phyloP scores from a whole-genome alignment of 2,113 vertebrate species.

The Ciconia boyciana region DNA sequence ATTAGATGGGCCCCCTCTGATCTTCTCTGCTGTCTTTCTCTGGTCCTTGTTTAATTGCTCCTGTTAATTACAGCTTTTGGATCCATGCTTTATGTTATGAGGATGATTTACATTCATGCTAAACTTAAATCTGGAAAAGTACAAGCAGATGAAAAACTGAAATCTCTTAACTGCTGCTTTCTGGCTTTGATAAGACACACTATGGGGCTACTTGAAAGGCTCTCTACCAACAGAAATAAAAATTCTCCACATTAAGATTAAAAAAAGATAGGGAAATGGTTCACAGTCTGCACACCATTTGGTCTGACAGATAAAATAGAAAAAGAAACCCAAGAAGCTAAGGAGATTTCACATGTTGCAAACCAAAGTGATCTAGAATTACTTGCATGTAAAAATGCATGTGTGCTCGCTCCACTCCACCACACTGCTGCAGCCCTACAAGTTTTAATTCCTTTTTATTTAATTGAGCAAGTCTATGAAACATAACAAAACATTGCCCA shows the following conservation, averaged over 20 bases:
- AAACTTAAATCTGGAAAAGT: neutral
- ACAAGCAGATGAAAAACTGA: neutral
- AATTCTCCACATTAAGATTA: constrained; percentile 11
- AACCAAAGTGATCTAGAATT: neutral
- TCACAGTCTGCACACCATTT: constrained; percentile 5
- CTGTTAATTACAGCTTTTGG: constrained; percentile 29
- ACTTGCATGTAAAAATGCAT: accelerated
- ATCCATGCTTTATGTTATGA: neutral
- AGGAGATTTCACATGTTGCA: neutral
- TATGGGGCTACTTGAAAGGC: neutral
- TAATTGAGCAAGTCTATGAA: neutral
- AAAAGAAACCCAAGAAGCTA: neutral
- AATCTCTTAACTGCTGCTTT: neutral
- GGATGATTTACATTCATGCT: neutral
- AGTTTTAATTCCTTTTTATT: neutral
- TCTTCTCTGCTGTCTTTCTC: neutral
- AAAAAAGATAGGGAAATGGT: neutral
- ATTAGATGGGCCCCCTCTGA: constrained; percentile 11
- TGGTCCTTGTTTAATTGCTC: neutral
- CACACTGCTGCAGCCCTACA: neutral
- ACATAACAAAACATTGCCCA: neutral
- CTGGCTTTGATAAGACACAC: neutral
- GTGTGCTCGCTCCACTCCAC: neutral
- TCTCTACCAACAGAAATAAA: neutral
- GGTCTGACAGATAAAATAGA: neutral